phyloP scores from a whole-genome alignment of 2,113 vertebrate species.

The Chaetodon auriga region DNA sequence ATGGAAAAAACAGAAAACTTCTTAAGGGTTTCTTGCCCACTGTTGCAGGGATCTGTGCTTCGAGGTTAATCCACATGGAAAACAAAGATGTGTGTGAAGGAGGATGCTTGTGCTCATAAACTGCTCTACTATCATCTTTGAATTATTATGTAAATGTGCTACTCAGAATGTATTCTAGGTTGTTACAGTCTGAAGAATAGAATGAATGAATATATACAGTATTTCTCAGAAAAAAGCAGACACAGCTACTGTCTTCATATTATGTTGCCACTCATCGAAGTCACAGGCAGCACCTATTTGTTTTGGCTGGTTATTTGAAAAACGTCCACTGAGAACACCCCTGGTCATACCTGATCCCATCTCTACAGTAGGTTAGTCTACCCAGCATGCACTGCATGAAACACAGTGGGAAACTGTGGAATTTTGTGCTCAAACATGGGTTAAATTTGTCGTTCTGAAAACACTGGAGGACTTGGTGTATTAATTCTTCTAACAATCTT shows the following conservation, averaged over 20 bases:
- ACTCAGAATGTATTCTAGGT: neutral
- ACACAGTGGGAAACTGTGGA: slow-evolving; percentile 13
- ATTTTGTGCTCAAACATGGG: neutral
- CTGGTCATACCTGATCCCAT: neutral
- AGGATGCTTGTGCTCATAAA: neutral
- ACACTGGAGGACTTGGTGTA: neutral
- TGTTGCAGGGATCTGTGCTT: neutral
- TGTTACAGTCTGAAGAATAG: neutral
- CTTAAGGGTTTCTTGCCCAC: neutral
- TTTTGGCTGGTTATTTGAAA: neutral
- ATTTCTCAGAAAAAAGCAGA: too few species aligned
- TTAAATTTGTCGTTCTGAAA: neutral
- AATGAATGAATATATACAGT: neutral
- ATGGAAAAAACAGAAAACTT: neutral
- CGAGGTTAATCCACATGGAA: neutral
- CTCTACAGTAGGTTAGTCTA: neutral
- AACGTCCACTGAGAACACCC: neutral
- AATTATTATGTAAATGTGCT: neutral
- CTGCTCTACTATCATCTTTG: neutral
- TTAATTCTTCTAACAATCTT: neutral
- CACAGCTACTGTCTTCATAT: neutral
- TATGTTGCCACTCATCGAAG: too few species aligned
- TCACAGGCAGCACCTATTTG: too few species aligned
- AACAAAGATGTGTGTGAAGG: neutral
- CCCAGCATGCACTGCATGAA: slow-evolving; percentile 12